phyloP scores from a whole-genome alignment of 2,113 vertebrate genomes.

The rat (Rattus norvegicus) region GRCr8 NC_086037.1:35820501-35821000 shows the following conservation, averaged over 20 bases:
- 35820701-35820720: not conserved
- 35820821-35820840: not conserved
- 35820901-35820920: not conserved
- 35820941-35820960: not conserved
- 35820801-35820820: not conserved
- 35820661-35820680: not conserved
- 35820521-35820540: not conserved
- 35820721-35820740: not conserved
- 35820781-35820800: not conserved
- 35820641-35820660: not conserved
- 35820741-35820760: not conserved
- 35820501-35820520: not conserved
- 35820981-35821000: not conserved
- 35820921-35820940: not conserved
- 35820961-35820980: not conserved
- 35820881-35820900: too few species aligned
- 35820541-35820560: not conserved
- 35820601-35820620: not conserved
- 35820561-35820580: not conserved
- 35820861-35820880: not conserved
- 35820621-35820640: too few species aligned
- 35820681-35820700: not conserved
- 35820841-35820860: not conserved
- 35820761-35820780: not conserved
- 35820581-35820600: not conserved